Conservation (phyloP, 2,888 invertebrate species). For the Melieria picta region DNA sequence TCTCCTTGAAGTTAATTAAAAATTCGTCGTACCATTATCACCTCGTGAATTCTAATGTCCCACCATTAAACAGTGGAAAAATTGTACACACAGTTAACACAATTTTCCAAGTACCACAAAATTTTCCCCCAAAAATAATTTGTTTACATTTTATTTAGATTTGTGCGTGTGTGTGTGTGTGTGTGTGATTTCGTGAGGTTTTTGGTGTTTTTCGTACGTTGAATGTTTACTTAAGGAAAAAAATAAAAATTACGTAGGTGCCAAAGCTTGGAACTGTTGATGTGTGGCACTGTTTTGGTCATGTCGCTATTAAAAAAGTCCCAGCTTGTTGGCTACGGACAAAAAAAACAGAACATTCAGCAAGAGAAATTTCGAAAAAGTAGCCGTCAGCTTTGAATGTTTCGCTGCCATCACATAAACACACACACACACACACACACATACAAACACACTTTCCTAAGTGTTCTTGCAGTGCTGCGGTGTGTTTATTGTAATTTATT, state of each 20-base stretch:
- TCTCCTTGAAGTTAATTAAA: conserved; percentile 8
- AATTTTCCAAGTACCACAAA: conserved; percentile 33
- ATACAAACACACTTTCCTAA: too few species aligned
- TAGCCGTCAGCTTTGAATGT: too few species aligned
- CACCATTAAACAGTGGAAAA: conserved; percentile 17
- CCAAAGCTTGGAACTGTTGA: conserved; percentile 34
- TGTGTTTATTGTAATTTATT: background rate
- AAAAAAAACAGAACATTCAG: conserved; percentile 31
- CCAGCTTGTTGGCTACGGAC: background rate
- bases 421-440: too few species aligned
- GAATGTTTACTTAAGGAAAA: conserved; percentile 44
- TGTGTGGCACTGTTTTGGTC: conserved; percentile 24
- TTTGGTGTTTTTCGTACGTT: conserved; percentile 29
- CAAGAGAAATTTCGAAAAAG: background rate
- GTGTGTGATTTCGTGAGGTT: conserved; percentile 4
- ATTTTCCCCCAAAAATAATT: conserved; percentile 39
- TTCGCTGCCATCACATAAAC: too few species aligned
- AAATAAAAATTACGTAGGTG: conserved; percentile 43
- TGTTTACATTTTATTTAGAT: conserved; percentile 39
- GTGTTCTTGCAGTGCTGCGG: background rate
- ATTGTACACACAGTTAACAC: conserved; percentile 13
- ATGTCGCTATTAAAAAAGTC: conserved; percentile 29
- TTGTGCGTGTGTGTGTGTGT: background rate
- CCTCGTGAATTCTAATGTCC: conserved; percentile 38
- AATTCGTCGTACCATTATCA: conserved; percentile 44